Base-by-base conservation (phyloP, 2,888 invertebrate genomes). In the Nymphalis polychloros region DNA sequence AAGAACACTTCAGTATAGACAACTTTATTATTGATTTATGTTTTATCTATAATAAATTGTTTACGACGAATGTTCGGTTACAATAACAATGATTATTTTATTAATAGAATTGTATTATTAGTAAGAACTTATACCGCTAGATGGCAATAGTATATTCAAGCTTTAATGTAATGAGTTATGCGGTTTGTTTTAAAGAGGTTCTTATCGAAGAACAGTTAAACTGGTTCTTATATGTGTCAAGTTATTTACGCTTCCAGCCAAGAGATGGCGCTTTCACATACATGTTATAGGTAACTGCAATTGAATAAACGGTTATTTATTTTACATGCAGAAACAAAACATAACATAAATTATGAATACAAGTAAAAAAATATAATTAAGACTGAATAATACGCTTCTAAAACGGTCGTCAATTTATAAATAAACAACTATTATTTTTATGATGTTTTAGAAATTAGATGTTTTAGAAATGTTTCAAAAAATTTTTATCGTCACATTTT, bases 251-350 rank as follows among this genome's bases (percentile, higher is more conserved):
- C 82, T 81, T 78, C 77, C 83, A 55, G 65, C 70, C 83, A 72
- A 76, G 73, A 88, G 89, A 85, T 88, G 86, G 82, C 84, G 72
- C 70, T 77, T 78, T 68, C 63, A 27, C 16, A 16, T 0, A 72
- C 77, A 78, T 79, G 69, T 75, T 75, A 71, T 66, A 53, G 27
- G 27, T 31, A 59, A 27, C 50, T 27, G 16, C 8, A 57, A 41
- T 41, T 41, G 13, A 13, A 13, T 41, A 41, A 41, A 41, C 1
- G 0, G 2, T 41, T 41, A 31, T 31, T 31, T 31, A 31, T 41
- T 41, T 41, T 41, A 41, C 10, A 41, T 41, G 1, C 13, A 13
- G 0, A 41, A 41, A 41, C 41, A 10, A 41, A 13, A 0, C 0
- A 1, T 10, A 41, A 13, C 41, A 41, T 41, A 13, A 4, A 13